Conservation (phyloP, 2,797 vertebrate species). For the Anableps anableps region DNA sequence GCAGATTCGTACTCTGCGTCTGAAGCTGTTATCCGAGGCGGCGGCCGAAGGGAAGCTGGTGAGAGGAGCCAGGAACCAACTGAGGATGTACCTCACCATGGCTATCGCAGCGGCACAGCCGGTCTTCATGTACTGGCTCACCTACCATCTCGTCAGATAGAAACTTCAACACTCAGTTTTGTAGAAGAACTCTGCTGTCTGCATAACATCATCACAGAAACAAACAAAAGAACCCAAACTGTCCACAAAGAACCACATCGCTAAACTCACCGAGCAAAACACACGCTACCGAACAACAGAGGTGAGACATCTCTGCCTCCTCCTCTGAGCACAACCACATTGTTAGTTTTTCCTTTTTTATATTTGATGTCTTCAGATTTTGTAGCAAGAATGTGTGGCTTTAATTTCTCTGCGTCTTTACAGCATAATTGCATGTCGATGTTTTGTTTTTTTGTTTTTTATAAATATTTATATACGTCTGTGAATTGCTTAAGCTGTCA, state of each 20-base stretch:
- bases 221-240: neutral
- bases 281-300: constrained; percentile 22
- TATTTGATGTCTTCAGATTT: constrained; percentile 43
- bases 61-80: constrained; percentile 88
- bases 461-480: constrained; percentile 66
- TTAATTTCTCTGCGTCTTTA: constrained; percentile 63
- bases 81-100: constrained; percentile 96
- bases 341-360: constrained; percentile 55
- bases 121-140: constrained; percentile 95
- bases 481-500: constrained; percentile 37
- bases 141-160: constrained; percentile 90
- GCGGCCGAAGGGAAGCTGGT: constrained; percentile 88
- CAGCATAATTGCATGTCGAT: constrained; percentile 67
- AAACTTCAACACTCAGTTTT: constrained; percentile 18
- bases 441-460: constrained; percentile 36
- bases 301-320: constrained; percentile 17
- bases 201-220: constrained; percentile 20
- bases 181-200: constrained; percentile 31
- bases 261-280: constrained; percentile 35
- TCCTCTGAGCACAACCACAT: constrained; percentile 57
- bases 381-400: constrained; percentile 60
- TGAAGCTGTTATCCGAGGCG: constrained; percentile 91
- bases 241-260: constrained; percentile 4
- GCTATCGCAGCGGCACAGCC: constrained; percentile 90
- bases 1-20: constrained; percentile 89